phyloP scores from a whole-genome alignment of 2,113 vertebrate genomes.

The Triplophysa dalaica region DNA sequence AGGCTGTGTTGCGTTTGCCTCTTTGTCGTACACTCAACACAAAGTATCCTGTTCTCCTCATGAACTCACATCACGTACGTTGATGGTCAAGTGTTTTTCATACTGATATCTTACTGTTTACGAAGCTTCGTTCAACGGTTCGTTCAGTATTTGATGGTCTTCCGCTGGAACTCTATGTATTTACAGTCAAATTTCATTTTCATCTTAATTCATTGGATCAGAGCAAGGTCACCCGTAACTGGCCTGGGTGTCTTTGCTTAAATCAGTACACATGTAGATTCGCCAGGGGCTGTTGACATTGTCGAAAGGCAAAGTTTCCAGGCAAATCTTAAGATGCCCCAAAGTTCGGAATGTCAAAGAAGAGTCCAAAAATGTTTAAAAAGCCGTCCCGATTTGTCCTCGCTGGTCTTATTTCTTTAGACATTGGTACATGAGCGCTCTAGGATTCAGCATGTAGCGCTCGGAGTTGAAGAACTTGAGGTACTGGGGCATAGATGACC shows the following conservation, averaged over 20 bases:
- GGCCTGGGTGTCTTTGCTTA: conserved; percentile 15
- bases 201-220: conserved; percentile 27
- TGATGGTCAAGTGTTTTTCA: background rate
- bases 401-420: conserved; percentile 73
- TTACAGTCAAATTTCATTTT: conserved; percentile 46
- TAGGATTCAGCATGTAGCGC: conserved; percentile 76
- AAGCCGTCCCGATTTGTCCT: conserved; percentile 12
- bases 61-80: background rate
- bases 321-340: conserved; percentile 14
- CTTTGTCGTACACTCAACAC: conserved; percentile 13
- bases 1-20: conserved; percentile 54
- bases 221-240: conserved; percentile 26
- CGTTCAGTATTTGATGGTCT: conserved; percentile 22
- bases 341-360: conserved; percentile 5
- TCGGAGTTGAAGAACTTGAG: conserved; percentile 79
- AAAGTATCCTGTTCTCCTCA: conserved; percentile 11
- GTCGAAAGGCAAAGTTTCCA: conserved; percentile 31
- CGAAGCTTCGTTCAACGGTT: background rate
- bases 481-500: conserved; percentile 74
- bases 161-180: conserved; percentile 45
- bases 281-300: conserved; percentile 16
- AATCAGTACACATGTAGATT: conserved; percentile 20
- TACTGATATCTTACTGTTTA: conserved; percentile 16
- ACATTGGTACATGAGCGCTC: conserved; percentile 81
- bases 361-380: conserved; percentile 1